Conservation (phyloP, 2,888 invertebrate genomes). For the Pterostichus niger region DNA sequence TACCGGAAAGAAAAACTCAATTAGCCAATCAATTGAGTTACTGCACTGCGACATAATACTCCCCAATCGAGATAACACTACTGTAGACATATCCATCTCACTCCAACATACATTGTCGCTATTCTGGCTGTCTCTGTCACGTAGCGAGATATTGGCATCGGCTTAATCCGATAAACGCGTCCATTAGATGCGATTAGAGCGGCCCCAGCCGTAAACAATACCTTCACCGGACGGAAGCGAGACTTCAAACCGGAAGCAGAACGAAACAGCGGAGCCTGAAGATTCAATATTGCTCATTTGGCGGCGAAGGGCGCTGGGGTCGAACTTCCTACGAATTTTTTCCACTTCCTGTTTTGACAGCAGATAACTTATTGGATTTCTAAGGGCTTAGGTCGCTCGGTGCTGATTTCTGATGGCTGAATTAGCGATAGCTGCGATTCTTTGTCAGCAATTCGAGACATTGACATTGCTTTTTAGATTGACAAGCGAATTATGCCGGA, state of each 20-base stretch:
- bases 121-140: constrained; percentile 12
- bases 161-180: constrained; percentile 62
- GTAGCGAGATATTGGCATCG: constrained; percentile 51
- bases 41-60: constrained; percentile 64
- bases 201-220: constrained; percentile 57
- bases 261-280: constrained; percentile 8
- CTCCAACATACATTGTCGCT: not conserved
- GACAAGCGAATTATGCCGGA: no score
- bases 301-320: not conserved
- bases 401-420: constrained; percentile 49
- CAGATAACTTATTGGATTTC: constrained; percentile 62
- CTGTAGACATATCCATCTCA: constrained; percentile 37
- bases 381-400: constrained; percentile 7
- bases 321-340: constrained; percentile 12
- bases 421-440: not conserved
- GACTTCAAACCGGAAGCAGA: constrained; percentile 54
- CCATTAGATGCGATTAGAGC: constrained; percentile 62
- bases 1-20: constrained; percentile 58
- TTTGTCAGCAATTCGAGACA: not conserved
- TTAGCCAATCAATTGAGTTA: constrained; percentile 64
- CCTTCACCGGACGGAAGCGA: not conserved
- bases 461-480: no score
- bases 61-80: constrained; percentile 60
- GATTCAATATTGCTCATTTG: constrained; percentile 63
- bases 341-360: constrained; percentile 64